Evolutionary conservation across 1,140 invertebrate genomes (phyloP).

Genomic region (Pseudomyrmex flavicornis): DNA sequence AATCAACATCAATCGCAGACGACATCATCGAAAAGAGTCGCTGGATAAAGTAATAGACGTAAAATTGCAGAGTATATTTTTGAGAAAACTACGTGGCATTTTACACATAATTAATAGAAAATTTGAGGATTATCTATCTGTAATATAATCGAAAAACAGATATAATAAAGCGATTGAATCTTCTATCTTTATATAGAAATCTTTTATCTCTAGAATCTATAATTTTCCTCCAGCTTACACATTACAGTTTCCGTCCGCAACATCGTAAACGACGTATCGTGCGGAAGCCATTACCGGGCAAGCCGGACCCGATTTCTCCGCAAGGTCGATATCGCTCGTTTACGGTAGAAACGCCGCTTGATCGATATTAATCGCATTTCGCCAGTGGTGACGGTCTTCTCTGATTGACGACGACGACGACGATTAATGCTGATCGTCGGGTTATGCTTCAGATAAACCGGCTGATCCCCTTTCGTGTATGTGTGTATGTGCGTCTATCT

Average conservation of each 20-base stretch:
- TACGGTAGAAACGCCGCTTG: slow-evolving; percentile 53
- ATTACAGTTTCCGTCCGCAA: slow-evolving; percentile 11
- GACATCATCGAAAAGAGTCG: background rate
- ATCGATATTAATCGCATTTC: slow-evolving; percentile 75
- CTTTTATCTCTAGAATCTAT: background rate
- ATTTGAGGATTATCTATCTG: background rate
- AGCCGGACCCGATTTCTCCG: slow-evolving; percentile 53
- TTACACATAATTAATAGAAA: background rate
- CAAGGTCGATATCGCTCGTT: slow-evolving; percentile 63
- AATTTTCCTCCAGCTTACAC: background rate
- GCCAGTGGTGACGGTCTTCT: slow-evolving; percentile 36
- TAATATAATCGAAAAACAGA: background rate
- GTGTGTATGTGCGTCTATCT: background rate
- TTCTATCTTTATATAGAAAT: background rate
- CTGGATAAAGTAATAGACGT: background rate
- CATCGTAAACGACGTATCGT: slow-evolving; percentile 40
- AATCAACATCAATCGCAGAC: background rate
- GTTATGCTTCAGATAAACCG: slow-evolving; percentile 62
- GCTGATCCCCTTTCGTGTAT: slow-evolving; percentile 42
- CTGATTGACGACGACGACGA: slow-evolving; percentile 69
- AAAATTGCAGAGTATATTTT: background rate
- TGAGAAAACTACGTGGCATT: too few relatives aligned
- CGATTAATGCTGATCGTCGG: slow-evolving; percentile 73
- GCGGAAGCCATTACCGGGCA: slow-evolving; percentile 33
- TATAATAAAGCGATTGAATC: background rate